Conservation (phyloP, 2,113 vertebrate species). For the Equus przewalskii region DNA sequence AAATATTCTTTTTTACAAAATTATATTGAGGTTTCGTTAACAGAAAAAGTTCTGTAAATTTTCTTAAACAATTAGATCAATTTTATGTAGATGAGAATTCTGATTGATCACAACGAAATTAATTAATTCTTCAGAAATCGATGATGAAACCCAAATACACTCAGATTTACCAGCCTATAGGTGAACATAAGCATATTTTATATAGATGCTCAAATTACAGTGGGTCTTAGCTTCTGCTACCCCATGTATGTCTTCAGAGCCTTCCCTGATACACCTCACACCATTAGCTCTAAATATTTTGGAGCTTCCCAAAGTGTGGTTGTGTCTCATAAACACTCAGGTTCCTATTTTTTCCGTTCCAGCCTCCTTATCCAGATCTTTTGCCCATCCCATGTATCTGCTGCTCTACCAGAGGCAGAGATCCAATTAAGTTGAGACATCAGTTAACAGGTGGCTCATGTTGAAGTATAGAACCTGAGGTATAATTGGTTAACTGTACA, state of each 20-base stretch:
- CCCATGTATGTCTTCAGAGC: background rate
- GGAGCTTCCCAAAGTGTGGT: background rate
- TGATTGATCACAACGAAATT: background rate
- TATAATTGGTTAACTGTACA: background rate
- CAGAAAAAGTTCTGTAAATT: background rate
- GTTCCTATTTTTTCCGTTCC: background rate
- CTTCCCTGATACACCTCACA: accelerated
- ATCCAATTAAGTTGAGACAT: background rate
- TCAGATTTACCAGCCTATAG: background rate
- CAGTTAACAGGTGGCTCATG: background rate
- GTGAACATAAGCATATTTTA: background rate
- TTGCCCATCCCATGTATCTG: background rate
- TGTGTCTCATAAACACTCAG: background rate
- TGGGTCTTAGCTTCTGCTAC: background rate
- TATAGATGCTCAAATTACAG: background rate
- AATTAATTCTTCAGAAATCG: background rate
- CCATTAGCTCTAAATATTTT: background rate
- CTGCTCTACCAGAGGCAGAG: background rate
- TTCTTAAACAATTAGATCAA: background rate
- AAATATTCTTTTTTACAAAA: background rate
- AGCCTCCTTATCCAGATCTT: background rate
- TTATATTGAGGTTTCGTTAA: background rate
- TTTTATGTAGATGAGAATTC: background rate
- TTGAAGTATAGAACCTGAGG: background rate
- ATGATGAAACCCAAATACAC: background rate